A percentile compares a stretch with the other conserved stretches of the same genome.
These are phyloP conservation scores for Colaptes auratus DNA, from an alignment of 2,113 vertebrate genomes.

Conservation along the genomic window DNA sequence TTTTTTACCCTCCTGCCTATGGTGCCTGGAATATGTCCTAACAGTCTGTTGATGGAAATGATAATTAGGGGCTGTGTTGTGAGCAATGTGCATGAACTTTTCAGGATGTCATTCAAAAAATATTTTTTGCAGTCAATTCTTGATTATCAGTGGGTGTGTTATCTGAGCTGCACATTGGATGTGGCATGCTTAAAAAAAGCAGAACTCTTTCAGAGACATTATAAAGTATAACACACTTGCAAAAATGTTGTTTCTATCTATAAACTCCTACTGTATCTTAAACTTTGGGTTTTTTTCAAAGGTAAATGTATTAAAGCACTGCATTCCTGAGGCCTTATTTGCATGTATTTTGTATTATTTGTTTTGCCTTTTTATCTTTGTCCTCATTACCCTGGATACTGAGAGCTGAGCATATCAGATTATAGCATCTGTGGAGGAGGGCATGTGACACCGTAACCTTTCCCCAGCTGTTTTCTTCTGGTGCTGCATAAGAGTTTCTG, in stretches of 20 bases:
- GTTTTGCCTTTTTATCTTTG: constrained; percentile 34
- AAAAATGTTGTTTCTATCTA: not conserved
- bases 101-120: constrained; percentile 58
- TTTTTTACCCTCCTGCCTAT: constrained; percentile 17
- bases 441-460: not conserved
- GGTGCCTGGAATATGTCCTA: constrained; percentile 1
- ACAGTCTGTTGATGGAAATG: constrained; percentile 52
- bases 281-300: not conserved
- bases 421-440: constrained; percentile 3
- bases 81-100: constrained; percentile 55
- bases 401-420: constrained; percentile 7
- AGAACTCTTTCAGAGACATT: constrained; percentile 3
- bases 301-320: not conserved
- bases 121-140: constrained; percentile 54
- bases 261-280: not conserved
- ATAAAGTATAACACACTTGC: not conserved
- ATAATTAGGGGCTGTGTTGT: constrained; percentile 63
- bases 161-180: constrained; percentile 46
- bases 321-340: not conserved
- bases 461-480: constrained; percentile 39
- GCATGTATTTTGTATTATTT: not conserved
- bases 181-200: not conserved
- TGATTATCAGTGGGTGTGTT: constrained; percentile 35
- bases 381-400: not conserved
- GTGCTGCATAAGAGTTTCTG: constrained; percentile 37